Conservation (phyloP, 2,113 vertebrate species). For the Sapayoa aenigma region DNA sequence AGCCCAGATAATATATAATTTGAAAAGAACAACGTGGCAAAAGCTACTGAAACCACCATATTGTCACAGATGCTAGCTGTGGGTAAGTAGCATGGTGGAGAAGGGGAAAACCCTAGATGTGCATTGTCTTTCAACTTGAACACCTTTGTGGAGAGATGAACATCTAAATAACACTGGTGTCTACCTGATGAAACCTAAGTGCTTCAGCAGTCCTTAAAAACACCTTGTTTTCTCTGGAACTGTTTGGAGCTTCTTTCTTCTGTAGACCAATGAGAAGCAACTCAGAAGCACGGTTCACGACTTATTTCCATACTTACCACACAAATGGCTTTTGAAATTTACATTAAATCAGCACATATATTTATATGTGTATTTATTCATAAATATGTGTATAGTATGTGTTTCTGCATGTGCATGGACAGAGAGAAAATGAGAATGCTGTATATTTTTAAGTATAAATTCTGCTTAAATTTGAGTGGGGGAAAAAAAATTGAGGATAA, state of each 20-base stretch:
- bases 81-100: background rate
- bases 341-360: background rate
- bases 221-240: background rate
- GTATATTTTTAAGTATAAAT: background rate
- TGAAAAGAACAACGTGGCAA: background rate
- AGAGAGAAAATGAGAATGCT: background rate
- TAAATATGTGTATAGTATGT: background rate
- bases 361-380: background rate
- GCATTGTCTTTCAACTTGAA: conserved; percentile 12
- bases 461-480: background rate
- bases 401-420: background rate
- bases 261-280: conserved; percentile 4
- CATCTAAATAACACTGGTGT: background rate
- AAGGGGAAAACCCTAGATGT: background rate
- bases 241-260: conserved; percentile 16
- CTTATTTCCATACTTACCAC: conserved; percentile 19
- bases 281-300: conserved; percentile 9
- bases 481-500: background rate
- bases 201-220: background rate
- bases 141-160: background rate
- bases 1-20: background rate
- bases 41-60: background rate
- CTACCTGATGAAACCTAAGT: background rate
- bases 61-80: background rate
- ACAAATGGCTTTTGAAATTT: background rate